These are phyloP conservation scores for Papilio demoleus DNA, from an alignment of 2,888 invertebrate genomes.

Conservation along the genomic window DNA sequence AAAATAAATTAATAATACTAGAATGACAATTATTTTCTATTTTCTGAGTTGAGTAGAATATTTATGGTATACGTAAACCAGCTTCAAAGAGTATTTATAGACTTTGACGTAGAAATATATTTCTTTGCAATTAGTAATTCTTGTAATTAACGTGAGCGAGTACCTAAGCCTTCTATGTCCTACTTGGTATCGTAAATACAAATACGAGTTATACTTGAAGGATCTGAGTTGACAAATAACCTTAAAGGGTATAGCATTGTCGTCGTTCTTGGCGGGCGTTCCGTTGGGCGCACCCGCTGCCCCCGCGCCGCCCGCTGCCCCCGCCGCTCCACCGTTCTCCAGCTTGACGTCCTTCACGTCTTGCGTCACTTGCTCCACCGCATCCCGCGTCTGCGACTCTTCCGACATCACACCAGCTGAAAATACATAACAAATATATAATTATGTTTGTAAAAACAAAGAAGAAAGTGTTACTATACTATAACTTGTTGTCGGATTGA, in stretches of 20 bases:
- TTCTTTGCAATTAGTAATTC: no score
- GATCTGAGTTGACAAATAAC: slow-evolving; percentile 41
- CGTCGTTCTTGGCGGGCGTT: slow-evolving; percentile 67
- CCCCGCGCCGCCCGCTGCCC: slow-evolving; percentile 57
- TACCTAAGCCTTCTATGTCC: not conserved
- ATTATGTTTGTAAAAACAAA: not conserved
- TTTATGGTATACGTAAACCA: no score
- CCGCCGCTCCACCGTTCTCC: slow-evolving; percentile 77
- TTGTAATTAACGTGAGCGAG: no score
- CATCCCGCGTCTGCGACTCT: slow-evolving; percentile 55
- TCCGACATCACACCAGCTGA: slow-evolving; percentile 63
- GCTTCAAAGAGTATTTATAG: no score
- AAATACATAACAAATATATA: slow-evolving; percentile 31
- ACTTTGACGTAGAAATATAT: no score
- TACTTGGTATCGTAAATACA: not conserved
- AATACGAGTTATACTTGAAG: not conserved
- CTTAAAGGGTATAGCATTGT: slow-evolving; percentile 67
- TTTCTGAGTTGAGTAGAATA: no score
- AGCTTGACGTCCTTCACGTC: slow-evolving; percentile 82
- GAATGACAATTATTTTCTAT: not conserved
- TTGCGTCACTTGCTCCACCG: slow-evolving; percentile 71
- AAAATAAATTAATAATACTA: not conserved
- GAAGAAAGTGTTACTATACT: no score
- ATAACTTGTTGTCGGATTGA: no score
- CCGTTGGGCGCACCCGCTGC: slow-evolving; percentile 71